Percentiles rank a stretch among this genome's conserved stretches.
Conservation (phyloP, 2,113 vertebrate genomes). For the Nesogale talazaci region DNA sequence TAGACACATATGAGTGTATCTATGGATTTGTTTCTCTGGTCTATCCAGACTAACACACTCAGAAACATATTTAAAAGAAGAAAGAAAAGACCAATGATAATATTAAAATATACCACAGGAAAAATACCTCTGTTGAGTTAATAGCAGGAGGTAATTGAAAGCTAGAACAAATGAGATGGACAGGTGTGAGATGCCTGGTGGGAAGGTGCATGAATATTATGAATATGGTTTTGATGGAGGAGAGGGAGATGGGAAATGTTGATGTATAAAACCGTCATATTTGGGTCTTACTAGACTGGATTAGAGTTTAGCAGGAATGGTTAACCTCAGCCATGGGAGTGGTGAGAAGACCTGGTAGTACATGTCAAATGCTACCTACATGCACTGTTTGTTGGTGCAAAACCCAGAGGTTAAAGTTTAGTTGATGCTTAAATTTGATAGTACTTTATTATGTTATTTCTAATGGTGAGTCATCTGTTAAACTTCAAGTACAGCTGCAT, state of each 20-base stretch:
- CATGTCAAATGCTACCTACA: not conserved
- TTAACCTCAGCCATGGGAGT: not conserved
- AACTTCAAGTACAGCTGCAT: not conserved
- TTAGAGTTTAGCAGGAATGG: not conserved
- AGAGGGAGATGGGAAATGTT: not conserved
- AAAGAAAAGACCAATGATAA: too few species aligned
- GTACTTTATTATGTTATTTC: constrained; percentile 39
- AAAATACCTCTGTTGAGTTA: too few species aligned
- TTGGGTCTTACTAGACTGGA: not conserved
- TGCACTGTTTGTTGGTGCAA: not conserved
- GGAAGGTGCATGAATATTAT: not conserved
- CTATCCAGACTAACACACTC: too few species aligned
- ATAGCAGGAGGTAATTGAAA: too few species aligned
- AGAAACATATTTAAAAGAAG: too few species aligned
- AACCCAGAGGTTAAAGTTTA: not conserved
- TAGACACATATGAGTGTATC: too few species aligned
- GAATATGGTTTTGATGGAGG: not conserved
- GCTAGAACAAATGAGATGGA: too few species aligned
- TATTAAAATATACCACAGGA: too few species aligned
- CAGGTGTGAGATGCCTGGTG: not conserved
- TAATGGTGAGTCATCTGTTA: not conserved
- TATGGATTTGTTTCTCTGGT: too few species aligned
- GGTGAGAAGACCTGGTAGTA: too few species aligned
- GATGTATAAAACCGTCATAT: not conserved
- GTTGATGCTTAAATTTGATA: constrained; percentile 6